Conservation (phyloP, 2,113 vertebrate species). For the Burhinus oedicnemus region DNA sequence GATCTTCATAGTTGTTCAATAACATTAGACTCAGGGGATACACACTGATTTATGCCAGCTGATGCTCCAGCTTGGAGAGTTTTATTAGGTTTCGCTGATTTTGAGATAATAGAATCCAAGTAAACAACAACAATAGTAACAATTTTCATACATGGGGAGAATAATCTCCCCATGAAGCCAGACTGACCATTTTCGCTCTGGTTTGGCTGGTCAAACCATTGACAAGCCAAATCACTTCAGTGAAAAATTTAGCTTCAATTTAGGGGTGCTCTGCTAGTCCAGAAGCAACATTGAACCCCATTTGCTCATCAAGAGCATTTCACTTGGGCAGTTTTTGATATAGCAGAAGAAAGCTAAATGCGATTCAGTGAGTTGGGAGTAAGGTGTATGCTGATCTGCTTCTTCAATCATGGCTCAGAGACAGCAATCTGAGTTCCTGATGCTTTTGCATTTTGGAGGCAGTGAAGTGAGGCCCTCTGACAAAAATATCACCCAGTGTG, state of each 20-base stretch:
- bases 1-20: not conserved
- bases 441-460: slow-evolving; percentile 49
- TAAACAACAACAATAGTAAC: not conserved
- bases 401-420: slow-evolving; percentile 23
- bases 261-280: not conserved
- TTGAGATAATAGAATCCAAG: not conserved
- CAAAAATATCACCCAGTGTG: slow-evolving; percentile 74
- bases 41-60: not conserved
- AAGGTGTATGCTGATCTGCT: slow-evolving; percentile 28
- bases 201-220: not conserved
- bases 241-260: not conserved
- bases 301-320: not conserved
- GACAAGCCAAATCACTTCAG: not conserved
- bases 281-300: not conserved
- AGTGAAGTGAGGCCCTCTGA: slow-evolving; percentile 63
- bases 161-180: not conserved
- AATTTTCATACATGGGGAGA: not conserved
- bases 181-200: not conserved
- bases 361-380: not conserved
- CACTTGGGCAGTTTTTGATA: not conserved
- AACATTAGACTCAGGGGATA: not conserved
- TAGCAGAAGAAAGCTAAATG: not conserved
- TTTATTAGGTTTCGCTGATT: not conserved
- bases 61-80: not conserved
- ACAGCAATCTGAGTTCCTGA: slow-evolving; percentile 23